Evolutionary conservation across 2,113 vertebrate genomes (phyloP), one percentile per base, ranked within the genome.

Genomic region (Zosterops pallidus): DNA sequence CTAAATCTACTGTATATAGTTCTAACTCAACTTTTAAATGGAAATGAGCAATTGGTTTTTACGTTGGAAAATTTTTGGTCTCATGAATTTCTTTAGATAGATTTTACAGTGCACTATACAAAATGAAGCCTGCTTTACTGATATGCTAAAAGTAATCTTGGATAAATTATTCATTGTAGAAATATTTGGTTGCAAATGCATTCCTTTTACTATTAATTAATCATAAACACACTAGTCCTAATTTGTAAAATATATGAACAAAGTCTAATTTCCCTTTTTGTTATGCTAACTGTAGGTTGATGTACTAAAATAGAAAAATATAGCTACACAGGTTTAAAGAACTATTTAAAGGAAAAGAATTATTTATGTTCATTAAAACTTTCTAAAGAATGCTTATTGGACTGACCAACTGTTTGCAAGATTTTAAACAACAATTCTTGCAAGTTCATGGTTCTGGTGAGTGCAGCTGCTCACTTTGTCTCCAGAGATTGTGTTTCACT

Each of bases 91-190:
- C 71, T 90, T 94, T 69, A 52, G 26, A 91, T 26, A 83, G 19
- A 72, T 90, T 94, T 83, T 77, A 74, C 76, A 70, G 41, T 77
- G 55, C 39, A 88, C 39, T 69, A 72, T 67, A 70, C 85, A 87
- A 91, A 93, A 88, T 77, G 59, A 88, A 93, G 50, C 63, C 64
- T 92, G 46, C 33, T 88, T 90, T 80, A 94, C 75, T 60, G 88
- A 65, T 80, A 91, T 56, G 39, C 55, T 88, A 91, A 88, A 95
- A 93, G 60, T 74, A 93, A 96, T 91, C 78, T 35, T 83, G 47
- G 33, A 80, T 91, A 91, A 95, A 95, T 97, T 94, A 94, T 97
- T 96, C 16, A 91, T 90, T 91, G 67, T 67, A 89, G 89, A 96
- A 95, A 86, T 85, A 87, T 83, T 87, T 95, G 53, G 63, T 67